Evolutionary conservation across 2,888 invertebrate species (phyloP).

Genomic region (Anarsia innoxiella): DNA sequence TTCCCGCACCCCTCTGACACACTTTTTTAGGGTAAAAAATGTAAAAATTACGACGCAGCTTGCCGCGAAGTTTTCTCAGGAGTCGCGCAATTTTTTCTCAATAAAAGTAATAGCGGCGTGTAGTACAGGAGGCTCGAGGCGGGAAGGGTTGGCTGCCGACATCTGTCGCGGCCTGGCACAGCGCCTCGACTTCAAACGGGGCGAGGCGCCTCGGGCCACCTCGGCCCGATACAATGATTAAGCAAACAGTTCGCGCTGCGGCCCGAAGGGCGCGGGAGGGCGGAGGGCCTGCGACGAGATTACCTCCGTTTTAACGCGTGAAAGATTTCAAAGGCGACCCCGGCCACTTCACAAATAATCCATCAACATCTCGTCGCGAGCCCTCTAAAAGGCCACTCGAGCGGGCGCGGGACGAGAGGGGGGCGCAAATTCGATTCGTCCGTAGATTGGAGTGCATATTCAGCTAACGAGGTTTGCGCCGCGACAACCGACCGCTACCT

Average conservation of each 20-base stretch:
- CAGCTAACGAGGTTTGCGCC: constrained; percentile 56
- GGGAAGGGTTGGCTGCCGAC: constrained; percentile 35
- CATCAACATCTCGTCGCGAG: constrained; percentile 59
- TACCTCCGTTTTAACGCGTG: constrained; percentile 74
- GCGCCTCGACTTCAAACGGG: constrained; percentile 18
- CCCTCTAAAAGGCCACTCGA: constrained; percentile 47
- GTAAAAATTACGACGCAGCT: constrained; percentile 65
- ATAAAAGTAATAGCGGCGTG: constrained; percentile 55
- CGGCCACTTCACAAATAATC: constrained; percentile 72
- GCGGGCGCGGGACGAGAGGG: constrained; percentile 25
- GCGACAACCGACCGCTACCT: constrained; percentile 11
- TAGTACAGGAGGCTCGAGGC: constrained; percentile 45
- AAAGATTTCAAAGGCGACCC: constrained; percentile 67
- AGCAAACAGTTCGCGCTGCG: constrained; percentile 54
- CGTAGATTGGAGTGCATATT: constrained; percentile 68
- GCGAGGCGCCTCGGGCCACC: constrained; percentile 22
- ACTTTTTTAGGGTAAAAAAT: constrained; percentile 69
- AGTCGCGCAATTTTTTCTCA: constrained; percentile 36
- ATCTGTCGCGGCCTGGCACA: constrained; percentile 45
- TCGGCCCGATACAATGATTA: constrained; percentile 61
- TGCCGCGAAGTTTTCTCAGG: constrained; percentile 65
- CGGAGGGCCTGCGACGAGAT: constrained; percentile 44
- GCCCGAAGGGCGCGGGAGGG: constrained; percentile 19
- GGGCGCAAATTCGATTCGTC: constrained; percentile 60
- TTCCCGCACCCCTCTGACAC: constrained; percentile 52